Percentiles rank a stretch among this genome's conserved stretches.
Conservation (phyloP, 2,797 vertebrate genomes). For the Balearica regulorum region DNA sequence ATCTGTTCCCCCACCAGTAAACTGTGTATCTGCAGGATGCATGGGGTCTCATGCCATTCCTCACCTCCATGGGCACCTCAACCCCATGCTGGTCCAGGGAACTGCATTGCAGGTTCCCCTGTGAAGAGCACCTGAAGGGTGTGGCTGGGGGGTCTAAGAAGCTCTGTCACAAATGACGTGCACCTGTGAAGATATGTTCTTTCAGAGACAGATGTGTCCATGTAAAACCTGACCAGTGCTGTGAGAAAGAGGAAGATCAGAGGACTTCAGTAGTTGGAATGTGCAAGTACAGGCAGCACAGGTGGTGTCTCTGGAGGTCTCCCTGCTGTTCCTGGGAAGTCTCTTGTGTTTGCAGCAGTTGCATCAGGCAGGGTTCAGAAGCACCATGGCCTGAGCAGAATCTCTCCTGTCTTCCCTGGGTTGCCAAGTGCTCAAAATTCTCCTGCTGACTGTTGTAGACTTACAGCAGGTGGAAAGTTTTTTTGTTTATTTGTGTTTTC, state of each 20-base stretch:
- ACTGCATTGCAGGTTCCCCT: not conserved
- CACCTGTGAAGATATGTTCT: not conserved
- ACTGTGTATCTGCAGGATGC: accelerated
- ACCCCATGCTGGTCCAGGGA: accelerated
- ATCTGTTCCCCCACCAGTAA: not conserved
- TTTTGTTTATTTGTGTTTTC: accelerated
- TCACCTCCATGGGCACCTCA: not conserved
- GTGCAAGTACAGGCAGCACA: not conserved
- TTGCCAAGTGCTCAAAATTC: not conserved
- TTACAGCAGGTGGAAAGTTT: not conserved
- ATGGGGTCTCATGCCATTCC: not conserved
- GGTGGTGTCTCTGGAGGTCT: no score
- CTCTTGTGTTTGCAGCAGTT: not conserved
- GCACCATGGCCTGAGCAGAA: not conserved
- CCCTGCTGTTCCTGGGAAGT: not conserved
- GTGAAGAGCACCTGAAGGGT: not conserved
- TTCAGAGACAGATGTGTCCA: not conserved
- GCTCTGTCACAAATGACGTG: not conserved
- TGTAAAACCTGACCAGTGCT: not conserved
- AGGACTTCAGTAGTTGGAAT: accelerated
- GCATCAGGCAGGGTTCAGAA: not conserved
- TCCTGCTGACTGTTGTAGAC: not conserved
- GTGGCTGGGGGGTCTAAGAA: not conserved
- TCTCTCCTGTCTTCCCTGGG: not conserved
- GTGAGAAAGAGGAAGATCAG: not conserved